phyloP scores from a whole-genome alignment of 2,888 invertebrate genomes.

The Dromius quadrimaculatus region DNA sequence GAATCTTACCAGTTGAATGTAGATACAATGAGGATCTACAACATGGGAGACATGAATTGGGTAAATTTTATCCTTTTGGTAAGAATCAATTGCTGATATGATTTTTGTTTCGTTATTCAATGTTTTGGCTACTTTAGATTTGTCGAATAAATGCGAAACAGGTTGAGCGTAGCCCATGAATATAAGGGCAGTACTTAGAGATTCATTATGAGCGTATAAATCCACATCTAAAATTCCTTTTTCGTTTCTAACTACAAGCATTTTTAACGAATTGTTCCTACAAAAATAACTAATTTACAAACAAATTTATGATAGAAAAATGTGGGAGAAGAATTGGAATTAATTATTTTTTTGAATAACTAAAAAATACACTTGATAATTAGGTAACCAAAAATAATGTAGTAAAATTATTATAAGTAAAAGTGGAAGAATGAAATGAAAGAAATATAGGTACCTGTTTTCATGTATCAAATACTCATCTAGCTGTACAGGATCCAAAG shows the following conservation, averaged over 20 bases:
- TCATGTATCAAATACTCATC: slow-evolving; percentile 20
- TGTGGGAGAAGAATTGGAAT: neutral
- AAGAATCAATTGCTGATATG: slow-evolving; percentile 55
- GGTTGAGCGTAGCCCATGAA: slow-evolving; percentile 55
- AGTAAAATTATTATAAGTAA: too few species aligned
- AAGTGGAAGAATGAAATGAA: too few species aligned
- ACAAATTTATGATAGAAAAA: neutral
- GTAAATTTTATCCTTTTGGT: slow-evolving; percentile 65
- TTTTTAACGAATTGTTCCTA: slow-evolving; percentile 58
- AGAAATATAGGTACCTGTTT: slow-evolving; percentile 32
- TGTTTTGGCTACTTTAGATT: neutral
- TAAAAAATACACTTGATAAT: too few species aligned
- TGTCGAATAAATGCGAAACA: neutral
- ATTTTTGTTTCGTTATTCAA: slow-evolving; percentile 10
- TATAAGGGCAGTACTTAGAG: slow-evolving; percentile 53
- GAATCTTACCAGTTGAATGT: slow-evolving; percentile 71
- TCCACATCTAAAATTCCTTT: slow-evolving; percentile 65
- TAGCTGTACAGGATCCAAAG: slow-evolving; percentile 57
- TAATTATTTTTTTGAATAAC: too few species aligned
- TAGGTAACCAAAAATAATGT: too few species aligned
- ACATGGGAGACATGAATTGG: slow-evolving; percentile 72
- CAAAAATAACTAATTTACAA: slow-evolving; percentile 29
- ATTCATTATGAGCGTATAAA: slow-evolving; percentile 58
- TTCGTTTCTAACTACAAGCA: slow-evolving; percentile 59
- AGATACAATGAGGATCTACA: slow-evolving; percentile 76